phyloP scores from a whole-genome alignment of 2,113 vertebrate species.

The Esox niger region DNA sequence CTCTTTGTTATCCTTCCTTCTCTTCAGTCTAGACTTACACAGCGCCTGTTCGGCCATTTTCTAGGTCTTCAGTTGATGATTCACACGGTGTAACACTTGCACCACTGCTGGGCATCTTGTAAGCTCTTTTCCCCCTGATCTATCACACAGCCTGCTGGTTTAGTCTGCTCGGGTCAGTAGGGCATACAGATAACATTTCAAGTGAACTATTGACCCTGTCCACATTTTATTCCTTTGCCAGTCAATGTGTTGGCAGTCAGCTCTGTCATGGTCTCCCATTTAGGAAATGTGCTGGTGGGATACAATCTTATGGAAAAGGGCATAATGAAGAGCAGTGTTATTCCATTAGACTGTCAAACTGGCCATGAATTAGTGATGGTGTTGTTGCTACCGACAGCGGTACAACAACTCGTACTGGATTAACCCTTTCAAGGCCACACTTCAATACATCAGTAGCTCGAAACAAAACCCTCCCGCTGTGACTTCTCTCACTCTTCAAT shows the following conservation, averaged over 20 bases:
- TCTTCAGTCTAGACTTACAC: conserved; percentile 51
- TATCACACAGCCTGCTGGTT: conserved; percentile 12
- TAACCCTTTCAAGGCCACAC: conserved; percentile 37
- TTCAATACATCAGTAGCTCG: conserved; percentile 22
- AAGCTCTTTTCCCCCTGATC: conserved; percentile 28
- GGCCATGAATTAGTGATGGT: conserved; percentile 66
- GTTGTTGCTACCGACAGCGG: conserved; percentile 46
- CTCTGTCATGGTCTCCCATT: conserved; percentile 17
- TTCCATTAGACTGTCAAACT: conserved; percentile 45
- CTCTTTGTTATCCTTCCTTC: neutral
- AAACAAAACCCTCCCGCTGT: conserved; percentile 15
- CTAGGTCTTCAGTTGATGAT: conserved; percentile 60
- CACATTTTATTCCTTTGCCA: conserved; percentile 22
- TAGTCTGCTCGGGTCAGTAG: neutral
- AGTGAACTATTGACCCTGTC: conserved; percentile 4
- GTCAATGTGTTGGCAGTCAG: conserved; percentile 28
- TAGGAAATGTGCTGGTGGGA: conserved; percentile 14
- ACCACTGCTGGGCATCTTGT: conserved; percentile 43
- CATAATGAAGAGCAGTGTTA: conserved; percentile 61
- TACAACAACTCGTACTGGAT: conserved; percentile 29
- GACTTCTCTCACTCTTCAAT: conserved; percentile 1
- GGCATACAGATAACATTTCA: conserved; percentile 18
- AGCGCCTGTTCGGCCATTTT: conserved; percentile 33
- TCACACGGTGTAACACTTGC: conserved; percentile 44
- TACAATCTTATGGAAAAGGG: conserved; percentile 47